Percentiles rank a stretch among this genome's conserved stretches.
phyloP scores from a whole-genome alignment of 2,888 invertebrate species.

The Petrolisthes manimaculis region DNA sequence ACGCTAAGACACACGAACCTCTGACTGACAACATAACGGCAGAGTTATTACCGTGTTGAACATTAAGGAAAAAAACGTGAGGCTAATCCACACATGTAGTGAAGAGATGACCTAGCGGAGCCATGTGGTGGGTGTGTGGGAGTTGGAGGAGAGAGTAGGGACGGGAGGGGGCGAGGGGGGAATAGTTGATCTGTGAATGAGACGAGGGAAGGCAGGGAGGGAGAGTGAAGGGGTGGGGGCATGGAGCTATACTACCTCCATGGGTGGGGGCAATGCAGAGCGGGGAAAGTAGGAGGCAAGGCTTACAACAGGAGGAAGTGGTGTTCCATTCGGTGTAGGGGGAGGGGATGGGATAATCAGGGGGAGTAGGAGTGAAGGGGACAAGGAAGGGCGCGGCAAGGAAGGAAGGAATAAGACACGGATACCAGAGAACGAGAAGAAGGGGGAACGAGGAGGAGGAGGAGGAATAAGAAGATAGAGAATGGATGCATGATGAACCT shows the following conservation, averaged over 20 bases:
- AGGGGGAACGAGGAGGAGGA: background rate
- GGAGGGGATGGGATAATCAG: too few species aligned
- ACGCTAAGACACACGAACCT: too few species aligned
- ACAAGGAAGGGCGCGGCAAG: too few species aligned
- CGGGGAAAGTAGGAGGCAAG: too few species aligned
- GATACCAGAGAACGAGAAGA: background rate
- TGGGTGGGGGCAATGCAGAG: background rate
- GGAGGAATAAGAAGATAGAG: background rate
- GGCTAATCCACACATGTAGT: background rate
- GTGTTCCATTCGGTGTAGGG: background rate
- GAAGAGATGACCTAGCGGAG: background rate
- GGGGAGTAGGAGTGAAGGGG: too few species aligned
- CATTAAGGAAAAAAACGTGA: too few species aligned
- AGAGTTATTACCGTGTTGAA: too few species aligned
- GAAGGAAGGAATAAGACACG: too few species aligned
- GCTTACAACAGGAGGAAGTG: too few species aligned
- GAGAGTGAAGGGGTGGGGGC: background rate
- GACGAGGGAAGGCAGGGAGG: background rate
- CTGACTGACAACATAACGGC: too few species aligned
- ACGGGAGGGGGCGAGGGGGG: background rate
- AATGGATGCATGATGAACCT: background rate
- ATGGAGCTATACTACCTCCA: too few species aligned
- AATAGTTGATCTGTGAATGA: background rate
- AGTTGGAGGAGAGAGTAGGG: too few species aligned
- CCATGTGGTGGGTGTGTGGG: background rate